Evolutionary conservation across 2,113 vertebrate species (phyloP).

Genomic region (Notarius lentiginosus): DNA sequence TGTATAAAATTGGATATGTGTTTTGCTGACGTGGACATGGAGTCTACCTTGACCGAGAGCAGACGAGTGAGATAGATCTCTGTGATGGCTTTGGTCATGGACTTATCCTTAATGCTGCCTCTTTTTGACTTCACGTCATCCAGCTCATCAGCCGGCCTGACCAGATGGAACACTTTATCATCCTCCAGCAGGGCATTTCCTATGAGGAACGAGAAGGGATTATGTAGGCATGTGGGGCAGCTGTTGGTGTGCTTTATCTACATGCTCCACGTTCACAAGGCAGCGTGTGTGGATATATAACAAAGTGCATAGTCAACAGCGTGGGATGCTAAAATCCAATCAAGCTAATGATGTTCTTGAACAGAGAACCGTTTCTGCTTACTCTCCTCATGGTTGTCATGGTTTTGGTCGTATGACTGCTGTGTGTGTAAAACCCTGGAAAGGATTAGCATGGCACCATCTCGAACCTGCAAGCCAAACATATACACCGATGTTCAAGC

Average conservation of each 20-base stretch:
- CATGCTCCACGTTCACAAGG: background rate
- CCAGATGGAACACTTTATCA: constrained; percentile 94
- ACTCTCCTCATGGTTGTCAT: constrained; percentile 94
- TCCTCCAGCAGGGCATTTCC: constrained; percentile 94
- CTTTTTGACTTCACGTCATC: constrained; percentile 94
- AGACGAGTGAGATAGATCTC: constrained; percentile 98
- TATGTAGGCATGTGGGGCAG: background rate
- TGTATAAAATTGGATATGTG: background rate
- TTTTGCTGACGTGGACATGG: background rate
- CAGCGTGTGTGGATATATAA: background rate
- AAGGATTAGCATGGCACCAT: constrained; percentile 89
- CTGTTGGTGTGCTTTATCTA: background rate
- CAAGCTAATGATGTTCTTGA: background rate
- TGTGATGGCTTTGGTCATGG: constrained; percentile 98
- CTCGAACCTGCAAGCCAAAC: constrained; percentile 83
- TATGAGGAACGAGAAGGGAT: constrained; percentile 56
- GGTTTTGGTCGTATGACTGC: constrained; percentile 92
- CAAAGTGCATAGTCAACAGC: background rate
- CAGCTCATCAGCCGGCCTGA: constrained; percentile 88
- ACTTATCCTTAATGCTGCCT: constrained; percentile 95
- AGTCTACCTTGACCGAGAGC: constrained; percentile 92
- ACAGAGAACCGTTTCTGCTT: constrained; percentile 60
- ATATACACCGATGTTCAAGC: background rate
- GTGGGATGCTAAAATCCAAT: background rate
- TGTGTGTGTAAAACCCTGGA: constrained; percentile 84